Base-by-base conservation (phyloP, 1,140 invertebrate species). In the Venturia canescens region DNA sequence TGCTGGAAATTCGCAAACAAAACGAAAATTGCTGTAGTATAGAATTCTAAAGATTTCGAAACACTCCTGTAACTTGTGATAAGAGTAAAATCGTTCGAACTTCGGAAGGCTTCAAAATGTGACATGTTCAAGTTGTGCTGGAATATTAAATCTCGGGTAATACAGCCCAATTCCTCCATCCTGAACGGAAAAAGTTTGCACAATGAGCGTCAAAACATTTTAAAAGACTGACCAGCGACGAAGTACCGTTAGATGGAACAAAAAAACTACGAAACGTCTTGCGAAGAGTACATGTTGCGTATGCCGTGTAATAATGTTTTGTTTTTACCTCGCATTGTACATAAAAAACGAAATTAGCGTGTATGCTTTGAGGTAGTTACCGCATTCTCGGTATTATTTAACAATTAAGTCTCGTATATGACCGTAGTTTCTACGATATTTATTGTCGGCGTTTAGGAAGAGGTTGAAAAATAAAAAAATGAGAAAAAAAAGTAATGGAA, bases 201-300 rank as follows among this genome's bases (percentile, higher is more conserved):
- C 3, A 44, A 44, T 9, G 38, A 13, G 38, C 38, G 38, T 9
- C 7, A 44, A 44, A 11, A 44, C 38, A 44, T 44, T 72, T 72
- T 72, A 48, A 72, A 72, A 72, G 70, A 72, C 70, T 72, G 70
- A 72, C 38, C 38, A 23, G n/a, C n/a, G 38, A 72, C 48, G 44
- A 72, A 70, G n/a, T 34, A 72, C 67, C 16, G 38, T 38, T 2
- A n/a, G 44, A 48, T 50, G 23, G 26, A 72, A 72, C 0, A 72
- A 34, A 16, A 5, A 70, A 26, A 16, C 5, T 9, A 48, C n/a
- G 7, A 48, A 50, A 23, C 13, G 13, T 44, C 38, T 11, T 44
- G 38, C 38, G 31, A 26, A 70, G 1, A 66, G 21, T 27, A 26
- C 23, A 11, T 29, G 26, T 67, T 29, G 63, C 38, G 21, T 38